phyloP scores from a whole-genome alignment of 2,113 vertebrate species.

The Hemiprocne comata region DNA sequence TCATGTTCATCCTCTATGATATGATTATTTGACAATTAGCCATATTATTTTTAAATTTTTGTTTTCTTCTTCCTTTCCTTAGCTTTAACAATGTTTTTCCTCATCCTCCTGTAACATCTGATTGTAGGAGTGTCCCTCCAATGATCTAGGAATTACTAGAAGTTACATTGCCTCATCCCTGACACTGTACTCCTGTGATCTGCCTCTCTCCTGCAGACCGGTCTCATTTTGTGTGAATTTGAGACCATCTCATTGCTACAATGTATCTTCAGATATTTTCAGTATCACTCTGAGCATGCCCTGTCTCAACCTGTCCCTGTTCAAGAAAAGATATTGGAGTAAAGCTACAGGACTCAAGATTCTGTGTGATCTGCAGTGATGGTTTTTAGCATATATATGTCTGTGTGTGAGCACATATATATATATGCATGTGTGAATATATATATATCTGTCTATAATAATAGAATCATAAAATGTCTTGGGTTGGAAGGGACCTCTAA shows the following conservation, averaged over 20 bases:
- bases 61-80: background rate
- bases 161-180: fast-evolving
- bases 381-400: background rate
- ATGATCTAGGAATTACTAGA: background rate
- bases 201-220: background rate
- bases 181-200: background rate
- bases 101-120: background rate
- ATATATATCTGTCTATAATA: no score
- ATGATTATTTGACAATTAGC: background rate
- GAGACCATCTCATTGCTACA: background rate
- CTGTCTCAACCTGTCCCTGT: background rate
- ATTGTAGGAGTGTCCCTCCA: fast-evolving
- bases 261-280: background rate
- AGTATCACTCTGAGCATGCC: background rate
- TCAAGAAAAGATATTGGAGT: background rate
- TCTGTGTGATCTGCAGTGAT: background rate
- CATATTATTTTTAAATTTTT: background rate
- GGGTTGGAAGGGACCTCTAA: no score
- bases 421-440: background rate
- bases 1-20: background rate
- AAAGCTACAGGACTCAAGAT: background rate
- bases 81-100: background rate
- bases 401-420: background rate
- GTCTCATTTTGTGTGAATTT: background rate
- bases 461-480: no score